Base-by-base conservation (phyloP, 2,113 vertebrate genomes). In the Parotia lawesii region DNA sequence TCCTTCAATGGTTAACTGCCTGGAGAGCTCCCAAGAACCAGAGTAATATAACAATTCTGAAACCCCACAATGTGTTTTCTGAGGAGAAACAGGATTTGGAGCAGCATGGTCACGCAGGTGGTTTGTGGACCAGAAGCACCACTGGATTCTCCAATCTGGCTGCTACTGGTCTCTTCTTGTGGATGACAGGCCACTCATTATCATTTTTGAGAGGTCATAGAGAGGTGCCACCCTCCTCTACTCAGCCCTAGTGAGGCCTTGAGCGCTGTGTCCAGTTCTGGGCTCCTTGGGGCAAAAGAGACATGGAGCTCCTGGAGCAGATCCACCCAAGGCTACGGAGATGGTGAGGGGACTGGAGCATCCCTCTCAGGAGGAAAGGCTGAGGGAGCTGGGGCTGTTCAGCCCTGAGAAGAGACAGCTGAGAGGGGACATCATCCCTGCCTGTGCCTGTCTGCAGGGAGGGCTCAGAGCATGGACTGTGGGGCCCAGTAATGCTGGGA, bases 321-420 rank as follows among this genome's bases (percentile, higher is more conserved):
- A 11, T 12, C 24, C 54, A n/a, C 2, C 0, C 6, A 60, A 37
- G 33, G 15, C 25, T 15, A 10, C 0, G 1, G 45, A 24, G 54
- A 20, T 20, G 79, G 9, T 42, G 10, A 18, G 12, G 27, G 12
- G 20, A 15, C 20, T 16, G 66, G 21, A 61, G 47, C 27, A 44
- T 10, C 56, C 8, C 47, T 33, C 56, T 21, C 2, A 11, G 12
- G 12, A 31, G 21, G 21, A 25, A 51, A 44, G 8, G 47, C 37
- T 82, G 45, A 82, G 16, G 37, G 37, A 35, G 25, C 28, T 29
- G 54, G 37, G 45, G 20, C 31, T 71, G 29, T 19, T 60, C 21
- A 51, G 54, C 29, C n/a, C 54, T 24, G 19, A 28, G 58, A 42
- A 64, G 50, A 25, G 29, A 33, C 4, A 7, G 29, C 50, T 42